phyloP scores from a whole-genome alignment of 2,797 vertebrate genomes.

The Catostomus latipinnis region DNA sequence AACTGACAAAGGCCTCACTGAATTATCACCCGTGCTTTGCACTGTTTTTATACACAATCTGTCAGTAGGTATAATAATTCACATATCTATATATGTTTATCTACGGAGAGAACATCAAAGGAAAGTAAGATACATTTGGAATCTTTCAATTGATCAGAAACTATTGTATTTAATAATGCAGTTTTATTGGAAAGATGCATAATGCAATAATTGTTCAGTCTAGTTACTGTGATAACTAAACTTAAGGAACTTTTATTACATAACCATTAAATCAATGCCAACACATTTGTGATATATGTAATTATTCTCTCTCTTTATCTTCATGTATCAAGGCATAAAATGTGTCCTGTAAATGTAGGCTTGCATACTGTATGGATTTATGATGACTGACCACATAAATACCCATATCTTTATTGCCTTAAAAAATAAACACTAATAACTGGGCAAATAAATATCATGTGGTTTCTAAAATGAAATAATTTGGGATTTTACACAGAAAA shows the following conservation, averaged over 20 bases:
- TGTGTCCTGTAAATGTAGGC: neutral
- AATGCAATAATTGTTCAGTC: too few relatives aligned
- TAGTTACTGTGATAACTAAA: neutral
- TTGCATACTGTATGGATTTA: neutral
- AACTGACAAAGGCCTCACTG: constrained; percentile 1
- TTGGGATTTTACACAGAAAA: constrained; percentile 42
- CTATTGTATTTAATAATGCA: too few relatives aligned
- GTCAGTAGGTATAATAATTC: neutral
- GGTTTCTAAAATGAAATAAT: constrained; percentile 47
- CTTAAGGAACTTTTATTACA: neutral
- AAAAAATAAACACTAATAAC: constrained; percentile 18
- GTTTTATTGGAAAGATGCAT: too few relatives aligned
- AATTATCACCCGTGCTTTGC: neutral
- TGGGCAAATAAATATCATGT: constrained; percentile 36
- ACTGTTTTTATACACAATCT: neutral
- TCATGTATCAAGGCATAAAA: neutral
- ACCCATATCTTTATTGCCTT: neutral
- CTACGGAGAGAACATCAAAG: too few relatives aligned
- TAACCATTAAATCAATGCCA: too few relatives aligned
- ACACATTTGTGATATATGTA: too few relatives aligned
- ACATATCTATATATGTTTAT: too few relatives aligned
- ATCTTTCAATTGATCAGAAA: neutral
- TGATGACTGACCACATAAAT: neutral
- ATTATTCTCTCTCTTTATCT: too few relatives aligned
- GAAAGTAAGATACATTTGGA: neutral